Conservation (phyloP, 2,888 invertebrate species). For the Portevinia maculata region DNA sequence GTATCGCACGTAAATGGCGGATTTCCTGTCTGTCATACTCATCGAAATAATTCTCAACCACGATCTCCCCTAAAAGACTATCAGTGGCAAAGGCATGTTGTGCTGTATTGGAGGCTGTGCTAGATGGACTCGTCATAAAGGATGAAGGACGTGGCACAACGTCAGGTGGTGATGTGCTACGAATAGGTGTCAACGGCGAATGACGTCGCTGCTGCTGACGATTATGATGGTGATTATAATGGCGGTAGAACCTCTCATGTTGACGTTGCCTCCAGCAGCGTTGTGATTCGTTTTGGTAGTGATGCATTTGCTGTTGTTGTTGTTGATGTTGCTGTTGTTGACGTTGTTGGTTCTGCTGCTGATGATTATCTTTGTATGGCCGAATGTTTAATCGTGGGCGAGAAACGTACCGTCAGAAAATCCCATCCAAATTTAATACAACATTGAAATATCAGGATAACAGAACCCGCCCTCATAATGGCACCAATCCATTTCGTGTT, state of each 20-base stretch:
- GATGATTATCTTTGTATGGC: constrained; percentile 74
- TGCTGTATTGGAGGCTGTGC: constrained; percentile 19
- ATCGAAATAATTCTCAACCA: constrained; percentile 82
- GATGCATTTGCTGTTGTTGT: no score
- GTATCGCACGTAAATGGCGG: constrained; percentile 77
- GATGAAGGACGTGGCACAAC: constrained; percentile 81
- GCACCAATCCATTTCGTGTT: constrained; percentile 92
- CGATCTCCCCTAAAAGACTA: constrained; percentile 77
- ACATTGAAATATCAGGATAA: constrained; percentile 83
- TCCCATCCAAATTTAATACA: constrained; percentile 83
- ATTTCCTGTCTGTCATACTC: constrained; percentile 82
- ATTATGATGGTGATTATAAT: constrained; percentile 61
- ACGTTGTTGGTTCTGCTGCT: constrained; percentile 75
- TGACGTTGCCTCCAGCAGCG: constrained; percentile 74
- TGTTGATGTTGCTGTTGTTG: constrained; percentile 75
- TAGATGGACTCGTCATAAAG: constrained; percentile 74
- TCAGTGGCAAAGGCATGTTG: constrained; percentile 36
- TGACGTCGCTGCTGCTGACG: constrained; percentile 64
- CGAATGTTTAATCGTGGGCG: constrained; percentile 76
- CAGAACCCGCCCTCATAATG: constrained; percentile 86
- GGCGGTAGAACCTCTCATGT: constrained; percentile 75
- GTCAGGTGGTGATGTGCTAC: constrained; percentile 81
- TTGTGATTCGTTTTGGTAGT: constrained; percentile 60
- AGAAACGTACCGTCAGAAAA: constrained; percentile 82
- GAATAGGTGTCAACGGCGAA: constrained; percentile 75